Evolutionary conservation across 2,113 vertebrate species (phyloP).

Genomic region (Heptranchias perlo): DNA sequence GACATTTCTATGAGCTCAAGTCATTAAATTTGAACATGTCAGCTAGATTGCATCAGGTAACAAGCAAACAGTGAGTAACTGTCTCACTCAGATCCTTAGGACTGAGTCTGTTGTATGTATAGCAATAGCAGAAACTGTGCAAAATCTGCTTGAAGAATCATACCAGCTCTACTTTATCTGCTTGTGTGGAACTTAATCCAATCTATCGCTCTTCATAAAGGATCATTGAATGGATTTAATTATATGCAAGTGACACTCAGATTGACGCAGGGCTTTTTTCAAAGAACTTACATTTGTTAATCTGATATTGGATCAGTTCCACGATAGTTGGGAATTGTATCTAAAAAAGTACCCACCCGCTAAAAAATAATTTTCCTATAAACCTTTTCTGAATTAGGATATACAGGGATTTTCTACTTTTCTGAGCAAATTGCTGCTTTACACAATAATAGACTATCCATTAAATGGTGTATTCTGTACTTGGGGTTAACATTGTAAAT

Average conservation of each 20-base stretch:
- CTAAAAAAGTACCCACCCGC: background rate
- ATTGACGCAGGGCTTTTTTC: background rate
- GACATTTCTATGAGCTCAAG: background rate
- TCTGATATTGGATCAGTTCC: background rate
- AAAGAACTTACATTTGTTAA: constrained; percentile 9
- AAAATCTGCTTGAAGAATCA: background rate
- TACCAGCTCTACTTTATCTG: background rate
- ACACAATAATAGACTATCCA: background rate
- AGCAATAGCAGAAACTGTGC: background rate
- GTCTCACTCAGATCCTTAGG: background rate
- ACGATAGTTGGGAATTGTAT: background rate
- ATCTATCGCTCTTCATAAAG: background rate
- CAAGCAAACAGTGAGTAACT: background rate
- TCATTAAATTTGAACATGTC: background rate
- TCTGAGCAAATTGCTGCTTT: background rate
- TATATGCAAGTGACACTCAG: background rate
- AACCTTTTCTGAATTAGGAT: background rate
- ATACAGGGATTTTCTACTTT: background rate
- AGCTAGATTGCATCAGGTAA: background rate
- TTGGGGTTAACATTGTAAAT: background rate
- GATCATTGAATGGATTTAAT: background rate
- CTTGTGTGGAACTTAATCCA: background rate
- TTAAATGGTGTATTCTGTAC: background rate
- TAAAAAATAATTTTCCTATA: background rate
- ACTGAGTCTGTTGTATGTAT: background rate